Percentiles rank a stretch among this genome's conserved stretches.
These are phyloP conservation scores for Hyperopisus bebe DNA, from an alignment of 2,113 vertebrate species.

Conservation along the genomic window DNA sequence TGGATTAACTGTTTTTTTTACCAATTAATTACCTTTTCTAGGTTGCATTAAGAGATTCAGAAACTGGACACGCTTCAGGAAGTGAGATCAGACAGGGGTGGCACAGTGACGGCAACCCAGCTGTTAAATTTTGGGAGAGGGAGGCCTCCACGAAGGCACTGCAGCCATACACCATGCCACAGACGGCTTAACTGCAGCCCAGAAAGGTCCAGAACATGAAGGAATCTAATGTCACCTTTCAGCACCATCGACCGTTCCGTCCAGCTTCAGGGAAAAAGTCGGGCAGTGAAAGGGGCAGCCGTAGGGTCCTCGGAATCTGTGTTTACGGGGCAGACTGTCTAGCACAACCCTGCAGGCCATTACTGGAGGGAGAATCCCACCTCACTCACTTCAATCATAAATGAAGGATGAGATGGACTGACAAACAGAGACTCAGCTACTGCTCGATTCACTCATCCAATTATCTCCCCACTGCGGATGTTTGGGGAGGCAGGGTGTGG, in stretches of 20 bases:
- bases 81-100: background rate
- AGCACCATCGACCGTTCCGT: background rate
- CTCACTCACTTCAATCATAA: background rate
- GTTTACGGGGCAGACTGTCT: background rate
- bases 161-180: background rate
- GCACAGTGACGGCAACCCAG: background rate
- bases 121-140: background rate
- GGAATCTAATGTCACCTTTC: background rate
- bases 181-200: background rate
- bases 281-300: background rate
- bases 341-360: background rate
- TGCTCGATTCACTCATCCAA: background rate
- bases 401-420: background rate
- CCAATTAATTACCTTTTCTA: background rate
- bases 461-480: constrained; percentile 4
- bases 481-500: background rate
- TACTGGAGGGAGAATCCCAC: background rate
- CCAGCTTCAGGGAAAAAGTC: background rate
- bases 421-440: background rate
- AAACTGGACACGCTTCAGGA: background rate
- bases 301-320: background rate
- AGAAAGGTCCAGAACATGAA: background rate
- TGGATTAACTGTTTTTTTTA: background rate
- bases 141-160: background rate
- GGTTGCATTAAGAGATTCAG: background rate